Conservation (phyloP, 2,888 invertebrate species). For the Agrilus cyanescens region DNA sequence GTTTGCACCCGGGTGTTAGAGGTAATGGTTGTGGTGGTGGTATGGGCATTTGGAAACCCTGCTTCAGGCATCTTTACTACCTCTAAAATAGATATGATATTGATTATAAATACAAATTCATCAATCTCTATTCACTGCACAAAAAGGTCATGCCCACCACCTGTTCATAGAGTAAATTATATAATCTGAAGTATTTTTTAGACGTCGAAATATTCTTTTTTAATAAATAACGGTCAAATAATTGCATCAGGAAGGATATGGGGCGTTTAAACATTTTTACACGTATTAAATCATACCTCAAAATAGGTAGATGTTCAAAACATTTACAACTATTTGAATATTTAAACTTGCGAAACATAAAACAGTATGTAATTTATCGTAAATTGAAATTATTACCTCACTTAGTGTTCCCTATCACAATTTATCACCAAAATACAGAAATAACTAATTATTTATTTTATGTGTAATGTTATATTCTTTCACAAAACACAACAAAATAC, state of each 20-base stretch:
- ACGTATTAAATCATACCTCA: too few relatives aligned
- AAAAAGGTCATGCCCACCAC: background rate
- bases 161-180: background rate
- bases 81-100: background rate
- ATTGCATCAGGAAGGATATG: background rate
- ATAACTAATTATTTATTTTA: too few relatives aligned
- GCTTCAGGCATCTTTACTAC: slow-evolving; percentile 37
- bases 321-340: too few relatives aligned
- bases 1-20: slow-evolving; percentile 59
- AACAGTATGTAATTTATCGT: too few relatives aligned
- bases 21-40: slow-evolving; percentile 58
- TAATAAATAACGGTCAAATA: background rate
- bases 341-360: too few relatives aligned
- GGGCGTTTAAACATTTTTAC: too few relatives aligned
- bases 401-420: too few relatives aligned
- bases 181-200: background rate
- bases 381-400: too few relatives aligned
- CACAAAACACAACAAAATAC: too few relatives aligned
- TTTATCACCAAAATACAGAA: too few relatives aligned
- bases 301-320: too few relatives aligned
- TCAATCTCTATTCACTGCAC: background rate
- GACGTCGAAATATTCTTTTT: background rate
- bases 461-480: too few relatives aligned
- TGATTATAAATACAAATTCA: background rate
- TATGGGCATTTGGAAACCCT: slow-evolving; percentile 64